Evolutionary conservation across 2,888 invertebrate genomes (phyloP).

Genomic region (Drosophila kambysellisi): DNA sequence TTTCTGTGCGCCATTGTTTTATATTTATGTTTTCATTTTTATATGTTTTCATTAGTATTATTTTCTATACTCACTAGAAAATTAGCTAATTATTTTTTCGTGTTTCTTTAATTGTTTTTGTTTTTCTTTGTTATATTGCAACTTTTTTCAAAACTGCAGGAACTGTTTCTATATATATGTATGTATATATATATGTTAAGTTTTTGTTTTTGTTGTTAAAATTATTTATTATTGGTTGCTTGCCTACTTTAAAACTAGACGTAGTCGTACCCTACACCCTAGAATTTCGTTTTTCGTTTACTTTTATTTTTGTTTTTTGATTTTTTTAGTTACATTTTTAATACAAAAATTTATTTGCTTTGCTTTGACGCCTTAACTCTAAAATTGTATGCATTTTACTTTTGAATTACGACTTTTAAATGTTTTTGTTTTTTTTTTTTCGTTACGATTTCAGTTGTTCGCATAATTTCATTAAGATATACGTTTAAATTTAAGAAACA

Average conservation of each 20-base stretch:
- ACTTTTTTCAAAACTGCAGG: constrained; percentile 76
- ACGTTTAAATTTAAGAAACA: constrained; percentile 73
- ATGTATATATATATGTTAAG: constrained; percentile 21
- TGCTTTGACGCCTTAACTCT: constrained; percentile 53
- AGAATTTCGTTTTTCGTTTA: constrained; percentile 44
- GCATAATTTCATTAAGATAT: constrained; percentile 42
- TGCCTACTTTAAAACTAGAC: constrained; percentile 50
- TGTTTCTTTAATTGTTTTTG: constrained; percentile 24
- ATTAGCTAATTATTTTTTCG: constrained; percentile 39
- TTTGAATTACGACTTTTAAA: constrained; percentile 29
- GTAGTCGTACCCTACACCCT: constrained; percentile 61
- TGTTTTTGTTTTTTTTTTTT: constrained; percentile 8
- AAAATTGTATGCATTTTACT: constrained; percentile 37
- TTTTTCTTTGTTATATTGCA: constrained; percentile 59
- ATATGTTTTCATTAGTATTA: constrained; percentile 31
- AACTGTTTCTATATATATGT: constrained; percentile 64
- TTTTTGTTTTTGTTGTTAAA: constrained; percentile 36
- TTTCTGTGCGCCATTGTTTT: constrained; percentile 32
- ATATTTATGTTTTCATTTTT: neutral
- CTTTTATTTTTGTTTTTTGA: constrained; percentile 21
- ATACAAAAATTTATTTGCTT: constrained; percentile 65
- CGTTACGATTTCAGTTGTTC: constrained; percentile 32
- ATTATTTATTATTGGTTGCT: constrained; percentile 35
- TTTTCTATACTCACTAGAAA: constrained; percentile 51
- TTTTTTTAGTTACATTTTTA: constrained; percentile 37